Base-by-base conservation (phyloP, 2,888 invertebrate genomes). In the Cacoxenus indagator region DNA sequence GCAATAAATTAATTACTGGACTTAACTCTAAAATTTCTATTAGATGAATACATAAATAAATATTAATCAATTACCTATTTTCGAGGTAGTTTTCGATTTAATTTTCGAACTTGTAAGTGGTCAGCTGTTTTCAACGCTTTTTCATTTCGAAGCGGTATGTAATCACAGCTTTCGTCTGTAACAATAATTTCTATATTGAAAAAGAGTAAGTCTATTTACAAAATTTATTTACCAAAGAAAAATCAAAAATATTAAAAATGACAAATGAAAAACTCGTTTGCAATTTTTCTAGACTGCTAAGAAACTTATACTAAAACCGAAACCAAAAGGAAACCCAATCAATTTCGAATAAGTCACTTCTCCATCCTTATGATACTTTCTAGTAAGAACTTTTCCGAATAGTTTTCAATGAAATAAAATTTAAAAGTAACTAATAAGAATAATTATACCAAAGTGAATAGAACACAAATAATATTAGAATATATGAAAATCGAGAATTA, bases 171-270 rank as follows among this genome's bases (percentile, higher is more conserved):
- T 78, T 81, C 75, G 78, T 75, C 81, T 78, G 82, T 81, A 84
- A 84, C 84, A 84, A 84, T 84, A 76, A 78, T 78, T 79, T 84
- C 78, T 84, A 83, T 83, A 78, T 82, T 84, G 65, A 71, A 62
- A 67, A 69, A 22, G 22, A 62, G 67, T 71, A 70, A 68, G 45
- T 72, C 72, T 71, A 73, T 75, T 70, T 67, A 71, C 71, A 73
- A 70, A 17, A 73, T 72, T 75, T 76, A 78, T 76, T 79, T 78
- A 75, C 77, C 76, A 75, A 82, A 72, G 71, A 62, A 70, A 67
- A 46, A 65, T n/a, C n/a, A 68, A 65, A 72, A 68, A 70, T 71
- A 68, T 78, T 27, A 14, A 19, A 64, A 37, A 19, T 59, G 6
- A 37, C 9, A 61, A 61, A 19, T 4, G 22, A 43, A 26, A 72